Evolutionary conservation across 2,797 vertebrate species (phyloP), one percentile per base, ranked within the genome.

Genomic region (Crocidura indochinensis): DNA sequence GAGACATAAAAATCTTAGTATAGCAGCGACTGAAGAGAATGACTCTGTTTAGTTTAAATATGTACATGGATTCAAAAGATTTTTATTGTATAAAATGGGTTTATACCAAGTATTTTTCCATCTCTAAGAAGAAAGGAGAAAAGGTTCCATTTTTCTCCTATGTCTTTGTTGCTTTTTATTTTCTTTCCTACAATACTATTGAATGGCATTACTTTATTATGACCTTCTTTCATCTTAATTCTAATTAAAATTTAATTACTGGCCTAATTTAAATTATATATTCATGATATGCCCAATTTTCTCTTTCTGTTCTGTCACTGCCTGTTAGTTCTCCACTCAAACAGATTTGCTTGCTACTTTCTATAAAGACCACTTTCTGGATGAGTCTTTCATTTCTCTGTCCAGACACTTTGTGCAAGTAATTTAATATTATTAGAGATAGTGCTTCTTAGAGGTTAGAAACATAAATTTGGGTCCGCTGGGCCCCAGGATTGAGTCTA

Each of bases 41-140:
- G 1, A 15, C 29, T 74, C 29, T 74, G 15, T 17, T 60, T 65
- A 62, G 11, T 82, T 82, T 47, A 85, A 5, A 17, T 46, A 68
- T 53, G 77, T 84, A 15, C 46, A 75, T 60, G 62, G 44, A 17
- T 85, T 60, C 27, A 47, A 76, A 71, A 67, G 71, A 88, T 65
- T 62, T 2, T 72, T 29, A 49, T 22, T 24, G 22, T 26, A 38
- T 19, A 76, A 60, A 72, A 26, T 73, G 53, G 26, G 19, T 73
- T 47, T 80, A 47, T 27, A 4, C 46, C 27, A 51, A 60, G 10
- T n/a, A 22, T 85, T 31, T 68, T 44, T 60, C 26, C 62, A 15
- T 62, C 60, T 91, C 71, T 38, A 38, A 80, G 51, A n/a, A 46
- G 49, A 2, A 67, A 60, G 19, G 80, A 64, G 10, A 44, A n/a